These are phyloP conservation scores for Campaea margaritaria DNA, from an alignment of 2,888 invertebrate genomes.

Conservation along the genomic window DNA sequence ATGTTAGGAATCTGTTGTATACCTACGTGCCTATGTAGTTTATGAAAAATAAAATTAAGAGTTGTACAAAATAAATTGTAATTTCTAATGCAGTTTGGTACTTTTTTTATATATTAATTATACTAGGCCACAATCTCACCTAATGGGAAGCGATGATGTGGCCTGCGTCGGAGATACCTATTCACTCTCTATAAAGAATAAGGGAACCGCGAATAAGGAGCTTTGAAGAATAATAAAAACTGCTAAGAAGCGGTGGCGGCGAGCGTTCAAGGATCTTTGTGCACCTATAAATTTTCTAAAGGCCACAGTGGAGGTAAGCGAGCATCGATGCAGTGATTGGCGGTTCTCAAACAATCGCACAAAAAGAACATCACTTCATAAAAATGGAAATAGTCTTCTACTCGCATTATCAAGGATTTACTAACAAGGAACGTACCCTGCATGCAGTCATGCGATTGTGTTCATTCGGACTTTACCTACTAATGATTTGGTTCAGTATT, in stretches of 20 bases:
- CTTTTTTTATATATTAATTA: not conserved
- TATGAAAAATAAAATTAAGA: slow-evolving; percentile 26
- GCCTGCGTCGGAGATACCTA: too few relatives aligned
- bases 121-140: too few relatives aligned
- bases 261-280: too few relatives aligned
- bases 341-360: not conserved
- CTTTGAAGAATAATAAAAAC: too few relatives aligned
- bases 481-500: slow-evolving; percentile 4
- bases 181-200: too few relatives aligned
- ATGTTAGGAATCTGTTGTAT: slow-evolving; percentile 47
- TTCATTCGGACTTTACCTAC: slow-evolving; percentile 8
- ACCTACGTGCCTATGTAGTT: slow-evolving; percentile 50
- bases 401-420: slow-evolving; percentile 1
- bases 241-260: too few relatives aligned
- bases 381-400: not conserved
- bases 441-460: slow-evolving; percentile 18
- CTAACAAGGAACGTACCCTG: not conserved
- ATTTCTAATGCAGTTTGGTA: not conserved
- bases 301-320: too few relatives aligned
- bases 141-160: too few relatives aligned
- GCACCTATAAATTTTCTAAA: too few relatives aligned
- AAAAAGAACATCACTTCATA: not conserved
- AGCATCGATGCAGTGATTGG: too few relatives aligned
- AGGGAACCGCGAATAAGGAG: too few relatives aligned
- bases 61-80: slow-evolving; percentile 1